Conservation (phyloP, 2,797 vertebrate species). For the Eidolon dupreanum region DNA sequence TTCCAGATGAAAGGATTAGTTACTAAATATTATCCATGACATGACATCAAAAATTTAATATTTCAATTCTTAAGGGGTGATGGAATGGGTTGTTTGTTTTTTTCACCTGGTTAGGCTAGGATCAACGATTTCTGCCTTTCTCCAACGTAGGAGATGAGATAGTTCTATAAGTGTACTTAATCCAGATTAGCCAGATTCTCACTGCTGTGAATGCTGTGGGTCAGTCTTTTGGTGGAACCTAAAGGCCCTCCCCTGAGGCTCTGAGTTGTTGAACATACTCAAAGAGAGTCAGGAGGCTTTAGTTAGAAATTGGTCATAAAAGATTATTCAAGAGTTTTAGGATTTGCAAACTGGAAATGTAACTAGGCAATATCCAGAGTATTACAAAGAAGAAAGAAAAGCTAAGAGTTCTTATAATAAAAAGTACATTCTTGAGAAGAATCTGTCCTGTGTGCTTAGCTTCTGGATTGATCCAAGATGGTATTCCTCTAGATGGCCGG, state of each 20-base stretch:
- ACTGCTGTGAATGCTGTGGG: not conserved
- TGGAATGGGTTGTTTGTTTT: no score
- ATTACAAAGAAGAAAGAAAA: not conserved
- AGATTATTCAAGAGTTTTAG: not conserved
- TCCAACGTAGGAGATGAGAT: not conserved
- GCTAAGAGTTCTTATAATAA: not conserved
- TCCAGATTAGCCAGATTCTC: not conserved
- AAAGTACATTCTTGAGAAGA: not conserved
- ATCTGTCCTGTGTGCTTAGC: not conserved
- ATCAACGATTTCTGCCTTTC: not conserved
- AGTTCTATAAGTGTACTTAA: not conserved
- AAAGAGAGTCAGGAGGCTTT: not conserved
- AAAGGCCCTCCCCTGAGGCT: not conserved
- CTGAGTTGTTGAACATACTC: not conserved
- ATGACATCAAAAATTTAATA: no score
- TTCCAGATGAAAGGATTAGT: no score
- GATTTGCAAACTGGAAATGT: not conserved
- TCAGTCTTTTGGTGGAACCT: not conserved
- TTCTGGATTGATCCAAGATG: not conserved
- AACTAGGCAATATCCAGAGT: not conserved
- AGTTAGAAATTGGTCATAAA: not conserved
- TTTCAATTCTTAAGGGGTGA: no score
- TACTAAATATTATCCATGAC: no score
- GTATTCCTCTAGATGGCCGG: not conserved
- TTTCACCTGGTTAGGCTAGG: no score